phyloP scores from a whole-genome alignment of 30 jellyfish, hydroid and myxozoan genomes.

The Chrysaora quinquecirrha region DNA sequence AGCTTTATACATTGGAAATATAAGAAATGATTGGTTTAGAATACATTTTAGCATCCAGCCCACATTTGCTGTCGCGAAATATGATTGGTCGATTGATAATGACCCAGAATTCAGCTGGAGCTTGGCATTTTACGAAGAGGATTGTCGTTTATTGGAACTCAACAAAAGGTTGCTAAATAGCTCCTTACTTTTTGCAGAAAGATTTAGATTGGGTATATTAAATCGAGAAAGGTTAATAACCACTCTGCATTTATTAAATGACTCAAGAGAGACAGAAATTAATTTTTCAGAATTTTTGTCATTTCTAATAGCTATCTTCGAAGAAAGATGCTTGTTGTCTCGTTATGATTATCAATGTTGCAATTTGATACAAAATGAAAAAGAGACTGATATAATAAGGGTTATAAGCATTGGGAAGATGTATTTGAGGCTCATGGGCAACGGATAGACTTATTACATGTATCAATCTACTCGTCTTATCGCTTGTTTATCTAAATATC shows the following conservation, averaged over 20 bases:
- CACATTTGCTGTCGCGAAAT: slow-evolving; percentile 2
- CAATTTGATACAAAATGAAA: neutral
- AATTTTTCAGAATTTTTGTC: neutral
- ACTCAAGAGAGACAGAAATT: neutral
- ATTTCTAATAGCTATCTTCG: neutral
- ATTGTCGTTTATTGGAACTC: neutral
- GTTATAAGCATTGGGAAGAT: neutral
- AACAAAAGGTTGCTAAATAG: neutral
- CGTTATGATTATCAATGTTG: neutral
- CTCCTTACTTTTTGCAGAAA: neutral
- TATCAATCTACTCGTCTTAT: no score
- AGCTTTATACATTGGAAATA: neutral
- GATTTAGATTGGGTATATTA: neutral
- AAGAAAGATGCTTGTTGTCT: neutral
- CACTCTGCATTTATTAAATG: neutral
- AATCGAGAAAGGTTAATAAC: neutral
- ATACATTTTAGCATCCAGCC: neutral
- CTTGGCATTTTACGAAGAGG: neutral
- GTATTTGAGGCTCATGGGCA: neutral
- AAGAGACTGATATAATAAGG: neutral
- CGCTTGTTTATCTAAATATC: no score
- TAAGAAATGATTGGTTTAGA: neutral
- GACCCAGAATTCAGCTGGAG: slow-evolving; percentile 14
- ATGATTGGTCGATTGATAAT: neutral
- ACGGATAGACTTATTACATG: no score